Percentiles rank a stretch among this genome's conserved stretches.
phyloP scores from a whole-genome alignment of 2,888 invertebrate species.

The Melolontha melolontha region DNA sequence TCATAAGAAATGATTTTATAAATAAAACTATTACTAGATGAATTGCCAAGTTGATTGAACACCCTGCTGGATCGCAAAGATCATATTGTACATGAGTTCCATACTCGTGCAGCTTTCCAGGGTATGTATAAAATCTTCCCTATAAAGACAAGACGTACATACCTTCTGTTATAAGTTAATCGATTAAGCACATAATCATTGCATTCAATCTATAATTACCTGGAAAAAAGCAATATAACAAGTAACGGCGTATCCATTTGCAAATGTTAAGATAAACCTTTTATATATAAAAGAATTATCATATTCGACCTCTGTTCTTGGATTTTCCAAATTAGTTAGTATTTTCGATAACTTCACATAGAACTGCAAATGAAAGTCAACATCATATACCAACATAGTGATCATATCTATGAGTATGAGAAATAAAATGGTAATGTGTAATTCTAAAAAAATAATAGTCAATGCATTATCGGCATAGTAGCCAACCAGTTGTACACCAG shows the following conservation, averaged over 20 bases:
- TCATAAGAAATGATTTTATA: constrained; percentile 29
- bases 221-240: constrained; percentile 48
- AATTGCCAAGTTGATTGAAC: constrained; percentile 37
- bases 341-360: constrained; percentile 55
- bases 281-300: constrained; percentile 47
- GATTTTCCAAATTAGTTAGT: constrained; percentile 62
- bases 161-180: no score
- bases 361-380: constrained; percentile 53
- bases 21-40: constrained; percentile 31
- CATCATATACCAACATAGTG: no score
- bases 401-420: no score
- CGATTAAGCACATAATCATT: no score
- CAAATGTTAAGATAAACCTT: constrained; percentile 43
- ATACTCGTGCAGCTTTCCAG: constrained; percentile 9
- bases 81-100: constrained; percentile 12
- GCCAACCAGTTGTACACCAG: no score
- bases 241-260: constrained; percentile 46
- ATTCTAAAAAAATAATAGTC: no score
- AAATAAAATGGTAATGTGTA: no score
- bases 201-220: constrained; percentile 46
- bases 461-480: no score
- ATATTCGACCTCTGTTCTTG: constrained; percentile 50
- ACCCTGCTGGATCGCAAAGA: constrained; percentile 44
- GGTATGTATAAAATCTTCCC: constrained; percentile 33
- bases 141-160: not conserved